These are phyloP conservation scores for Tribolium madens DNA, from an alignment of 1,140 invertebrate species.

Conservation along the genomic window DNA sequence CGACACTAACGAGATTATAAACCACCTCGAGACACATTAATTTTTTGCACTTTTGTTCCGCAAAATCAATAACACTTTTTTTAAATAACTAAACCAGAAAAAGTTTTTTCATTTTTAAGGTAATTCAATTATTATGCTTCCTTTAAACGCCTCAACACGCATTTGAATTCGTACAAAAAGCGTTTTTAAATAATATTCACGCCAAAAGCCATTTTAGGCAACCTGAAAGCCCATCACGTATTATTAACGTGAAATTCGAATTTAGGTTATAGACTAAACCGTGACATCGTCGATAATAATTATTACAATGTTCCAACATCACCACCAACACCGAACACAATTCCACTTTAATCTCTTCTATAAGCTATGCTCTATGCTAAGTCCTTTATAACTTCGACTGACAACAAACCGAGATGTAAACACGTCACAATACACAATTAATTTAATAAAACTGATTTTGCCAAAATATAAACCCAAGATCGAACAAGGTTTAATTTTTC, in stretches of 20 bases:
- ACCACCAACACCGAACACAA: slow-evolving; percentile 15
- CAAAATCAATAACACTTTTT: neutral
- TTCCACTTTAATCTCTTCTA: slow-evolving; percentile 25
- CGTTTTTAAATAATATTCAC: slow-evolving; percentile 1
- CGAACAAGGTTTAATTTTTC: neutral
- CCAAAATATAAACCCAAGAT: too few species aligned
- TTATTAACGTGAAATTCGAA: slow-evolving; percentile 28
- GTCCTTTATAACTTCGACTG: slow-evolving; percentile 19
- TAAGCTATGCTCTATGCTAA: neutral
- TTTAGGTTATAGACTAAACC: slow-evolving; percentile 9
- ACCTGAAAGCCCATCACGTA: slow-evolving; percentile 26
- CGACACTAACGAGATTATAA: neutral
- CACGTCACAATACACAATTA: slow-evolving; percentile 21
- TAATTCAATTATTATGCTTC: too few species aligned
- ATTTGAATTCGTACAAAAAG: neutral
- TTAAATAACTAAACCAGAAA: neutral
- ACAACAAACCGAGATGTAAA: slow-evolving; percentile 6
- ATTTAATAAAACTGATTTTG: too few species aligned
- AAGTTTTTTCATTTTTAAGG: too few species aligned
- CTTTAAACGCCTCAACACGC: neutral
- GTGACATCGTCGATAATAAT: slow-evolving; percentile 28
- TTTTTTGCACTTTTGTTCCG: neutral
- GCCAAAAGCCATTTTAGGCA: slow-evolving; percentile 5
- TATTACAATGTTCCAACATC: slow-evolving; percentile 31
- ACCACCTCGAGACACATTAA: neutral